phyloP scores from a whole-genome alignment of 2,888 invertebrate species.

The Catocala nupta region DNA sequence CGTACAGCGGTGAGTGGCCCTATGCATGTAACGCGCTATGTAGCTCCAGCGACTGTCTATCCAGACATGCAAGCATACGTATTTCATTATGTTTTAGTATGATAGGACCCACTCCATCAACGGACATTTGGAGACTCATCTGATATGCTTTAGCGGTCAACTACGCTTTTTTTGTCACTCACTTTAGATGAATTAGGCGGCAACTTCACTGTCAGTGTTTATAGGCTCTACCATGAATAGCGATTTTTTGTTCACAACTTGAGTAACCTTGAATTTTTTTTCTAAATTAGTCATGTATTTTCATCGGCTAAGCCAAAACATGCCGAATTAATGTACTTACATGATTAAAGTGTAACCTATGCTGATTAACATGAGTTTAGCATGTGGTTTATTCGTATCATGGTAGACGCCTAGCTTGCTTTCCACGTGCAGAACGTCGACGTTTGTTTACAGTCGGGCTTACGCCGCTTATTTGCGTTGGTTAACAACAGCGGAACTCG shows the following conservation, averaged over 20 bases:
- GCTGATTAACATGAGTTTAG: background rate
- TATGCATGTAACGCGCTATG: slow-evolving; percentile 68
- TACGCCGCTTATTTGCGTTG: slow-evolving; percentile 63
- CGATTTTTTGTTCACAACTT: background rate
- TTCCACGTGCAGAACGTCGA: slow-evolving; percentile 47
- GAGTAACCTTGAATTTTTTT: background rate
- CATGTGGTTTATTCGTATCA: slow-evolving; percentile 39
- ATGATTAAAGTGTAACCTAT: too few relatives aligned
- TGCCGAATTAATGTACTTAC: too few relatives aligned
- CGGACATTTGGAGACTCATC: slow-evolving; percentile 71
- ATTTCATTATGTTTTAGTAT: slow-evolving; percentile 36
- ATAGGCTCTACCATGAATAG: slow-evolving; percentile 35
- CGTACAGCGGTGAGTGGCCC: slow-evolving; percentile 97
- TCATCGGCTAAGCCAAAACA: too few relatives aligned
- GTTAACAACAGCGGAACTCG: slow-evolving; percentile 67
- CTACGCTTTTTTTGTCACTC: slow-evolving; percentile 62
- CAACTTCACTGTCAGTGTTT: slow-evolving; percentile 42
- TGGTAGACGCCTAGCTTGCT: slow-evolving; percentile 56
- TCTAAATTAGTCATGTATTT: too few relatives aligned
- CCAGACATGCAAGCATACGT: slow-evolving; percentile 24
- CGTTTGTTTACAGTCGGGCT: slow-evolving; percentile 57
- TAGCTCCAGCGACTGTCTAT: slow-evolving; percentile 32
- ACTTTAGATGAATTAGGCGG: slow-evolving; percentile 45
- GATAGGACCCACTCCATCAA: slow-evolving; percentile 69
- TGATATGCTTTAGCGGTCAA: slow-evolving; percentile 65